Evolutionary conservation across 2,888 invertebrate species (phyloP).

Genomic region (Dasysyrphus tricinctus): DNA sequence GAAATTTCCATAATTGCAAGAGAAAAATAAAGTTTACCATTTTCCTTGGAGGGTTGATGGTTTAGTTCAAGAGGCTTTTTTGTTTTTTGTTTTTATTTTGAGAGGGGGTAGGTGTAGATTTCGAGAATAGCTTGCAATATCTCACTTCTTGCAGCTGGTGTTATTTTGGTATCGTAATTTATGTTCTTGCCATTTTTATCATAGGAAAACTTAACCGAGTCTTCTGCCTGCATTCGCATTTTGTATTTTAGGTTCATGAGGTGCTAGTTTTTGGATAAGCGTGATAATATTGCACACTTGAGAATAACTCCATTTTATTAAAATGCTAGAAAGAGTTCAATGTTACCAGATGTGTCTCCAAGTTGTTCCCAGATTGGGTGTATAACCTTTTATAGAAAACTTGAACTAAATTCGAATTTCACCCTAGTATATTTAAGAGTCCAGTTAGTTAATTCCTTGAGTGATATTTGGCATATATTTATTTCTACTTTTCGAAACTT

Average conservation of each 20-base stretch:
- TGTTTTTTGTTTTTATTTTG: neutral
- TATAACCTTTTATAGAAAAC: no score
- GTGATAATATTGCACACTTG: neutral
- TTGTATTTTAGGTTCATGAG: slow-evolving; percentile 2
- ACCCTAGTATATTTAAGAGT: no score
- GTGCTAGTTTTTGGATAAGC: neutral
- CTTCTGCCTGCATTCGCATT: neutral
- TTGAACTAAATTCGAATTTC: no score
- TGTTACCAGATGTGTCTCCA: neutral
- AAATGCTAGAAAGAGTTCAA: neutral
- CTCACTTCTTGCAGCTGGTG: slow-evolving; percentile 30
- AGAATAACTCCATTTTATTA: neutral
- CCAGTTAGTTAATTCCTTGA: no score
- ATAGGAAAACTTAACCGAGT: neutral
- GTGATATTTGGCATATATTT: no score
- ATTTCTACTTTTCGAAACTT: no score
- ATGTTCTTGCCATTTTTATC: slow-evolving; percentile 15
- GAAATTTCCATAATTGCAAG: slow-evolving; percentile 46
- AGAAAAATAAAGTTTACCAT: slow-evolving; percentile 44
- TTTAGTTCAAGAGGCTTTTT: neutral
- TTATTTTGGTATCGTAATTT: slow-evolving; percentile 8
- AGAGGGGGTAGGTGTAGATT: neutral
- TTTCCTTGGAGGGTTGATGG: slow-evolving; percentile 12
- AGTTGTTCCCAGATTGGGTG: no score
- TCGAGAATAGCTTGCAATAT: slow-evolving; percentile 20